Evolutionary conservation across 2,888 invertebrate genomes (phyloP).

Genomic region (Agrilus mali): DNA sequence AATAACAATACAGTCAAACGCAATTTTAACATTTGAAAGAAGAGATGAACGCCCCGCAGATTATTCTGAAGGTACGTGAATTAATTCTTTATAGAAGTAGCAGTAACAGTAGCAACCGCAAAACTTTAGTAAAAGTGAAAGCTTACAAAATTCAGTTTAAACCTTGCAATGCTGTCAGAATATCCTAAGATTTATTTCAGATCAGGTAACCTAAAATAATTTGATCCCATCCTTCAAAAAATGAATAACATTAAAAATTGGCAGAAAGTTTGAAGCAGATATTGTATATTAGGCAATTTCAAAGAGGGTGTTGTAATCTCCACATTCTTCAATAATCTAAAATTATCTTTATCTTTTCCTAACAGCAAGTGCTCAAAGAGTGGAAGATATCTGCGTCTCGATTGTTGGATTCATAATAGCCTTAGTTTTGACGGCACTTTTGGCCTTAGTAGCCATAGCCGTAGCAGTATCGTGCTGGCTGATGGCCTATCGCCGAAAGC

Average conservation of each 20-base stretch:
- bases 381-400: constrained; percentile 84
- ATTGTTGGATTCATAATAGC: constrained; percentile 89
- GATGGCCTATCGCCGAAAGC: constrained; percentile 81
- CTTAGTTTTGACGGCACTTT: constrained; percentile 77
- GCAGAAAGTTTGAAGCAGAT: too few relatives aligned
- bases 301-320: too few relatives aligned
- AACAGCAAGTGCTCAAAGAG: constrained; percentile 44
- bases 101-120: too few relatives aligned
- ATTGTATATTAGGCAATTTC: too few relatives aligned
- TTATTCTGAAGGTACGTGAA: constrained; percentile 56
- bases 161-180: too few relatives aligned
- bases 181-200: too few relatives aligned
- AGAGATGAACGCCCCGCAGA: constrained; percentile 68
- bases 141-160: too few relatives aligned
- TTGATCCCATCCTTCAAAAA: too few relatives aligned
- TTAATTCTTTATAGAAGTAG: not conserved
- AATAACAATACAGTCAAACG: constrained; percentile 85
- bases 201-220: too few relatives aligned
- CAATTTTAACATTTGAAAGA: constrained; percentile 79
- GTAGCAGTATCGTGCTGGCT: constrained; percentile 93
- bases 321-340: too few relatives aligned
- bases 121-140: too few relatives aligned
- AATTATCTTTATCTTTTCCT: constrained; percentile 20
- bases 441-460: constrained; percentile 86
- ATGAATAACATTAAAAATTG: too few relatives aligned